These are phyloP conservation scores for Drosophila repleta DNA, from an alignment of 1,140 invertebrate genomes.

Conservation along the genomic window DNA sequence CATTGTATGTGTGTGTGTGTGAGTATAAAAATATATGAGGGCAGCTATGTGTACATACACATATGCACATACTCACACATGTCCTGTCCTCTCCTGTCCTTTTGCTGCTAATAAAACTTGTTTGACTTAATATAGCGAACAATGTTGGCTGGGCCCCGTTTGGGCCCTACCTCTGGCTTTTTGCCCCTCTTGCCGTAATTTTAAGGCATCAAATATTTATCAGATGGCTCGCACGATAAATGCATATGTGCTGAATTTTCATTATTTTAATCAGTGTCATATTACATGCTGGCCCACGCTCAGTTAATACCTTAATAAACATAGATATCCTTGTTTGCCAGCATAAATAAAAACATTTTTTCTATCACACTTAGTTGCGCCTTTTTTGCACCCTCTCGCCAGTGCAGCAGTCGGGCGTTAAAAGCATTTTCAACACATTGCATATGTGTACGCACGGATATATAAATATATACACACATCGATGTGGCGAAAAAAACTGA, in stretches of 20 bases:
- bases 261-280: slow-evolving; percentile 43
- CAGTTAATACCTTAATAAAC: slow-evolving; percentile 44
- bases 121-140: slow-evolving; percentile 37
- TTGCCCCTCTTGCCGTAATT: background rate
- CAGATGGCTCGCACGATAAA: slow-evolving; percentile 31
- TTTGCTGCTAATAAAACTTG: slow-evolving; percentile 39
- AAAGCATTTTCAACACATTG: slow-evolving; percentile 5
- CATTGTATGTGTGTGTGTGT: background rate
- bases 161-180: too few relatives aligned
- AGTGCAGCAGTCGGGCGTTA: background rate
- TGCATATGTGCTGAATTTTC: slow-evolving; percentile 38
- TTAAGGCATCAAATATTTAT: slow-evolving; percentile 47
- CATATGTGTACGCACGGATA: background rate
- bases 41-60: background rate
- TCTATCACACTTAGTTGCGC: background rate
- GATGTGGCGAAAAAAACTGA: background rate
- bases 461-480: background rate
- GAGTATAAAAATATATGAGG: background rate
- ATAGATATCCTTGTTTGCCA: slow-evolving; percentile 1
- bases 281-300: slow-evolving; percentile 17
- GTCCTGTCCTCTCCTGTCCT: slow-evolving; percentile 8
- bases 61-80: background rate
- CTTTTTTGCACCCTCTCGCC: background rate
- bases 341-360: background rate
- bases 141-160: slow-evolving; percentile 6